These are phyloP conservation scores for Drosophila imparisetae DNA, from an alignment of 2,888 invertebrate species.

Conservation along the genomic window DNA sequence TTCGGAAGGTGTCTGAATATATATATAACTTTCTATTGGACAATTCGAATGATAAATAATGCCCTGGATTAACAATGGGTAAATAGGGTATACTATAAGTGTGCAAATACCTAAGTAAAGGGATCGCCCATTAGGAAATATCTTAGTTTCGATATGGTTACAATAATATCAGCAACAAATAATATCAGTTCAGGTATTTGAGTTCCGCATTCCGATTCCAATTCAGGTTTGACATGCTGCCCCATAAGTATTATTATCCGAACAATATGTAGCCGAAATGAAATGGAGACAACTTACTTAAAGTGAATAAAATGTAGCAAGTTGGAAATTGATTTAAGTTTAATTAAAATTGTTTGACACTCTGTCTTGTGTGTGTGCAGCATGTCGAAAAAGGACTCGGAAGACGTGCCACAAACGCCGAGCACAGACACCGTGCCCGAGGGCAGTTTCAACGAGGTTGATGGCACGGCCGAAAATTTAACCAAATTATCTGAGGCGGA, in stretches of 20 bases:
- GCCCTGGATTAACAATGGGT: too few relatives aligned
- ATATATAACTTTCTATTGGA: background rate
- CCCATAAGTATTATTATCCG: background rate
- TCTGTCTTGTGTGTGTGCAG: conserved; percentile 37
- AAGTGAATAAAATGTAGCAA: background rate
- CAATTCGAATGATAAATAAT: background rate
- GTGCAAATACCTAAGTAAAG: background rate
- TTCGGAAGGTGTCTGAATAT: too few relatives aligned
- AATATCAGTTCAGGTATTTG: background rate
- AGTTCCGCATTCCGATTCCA: background rate
- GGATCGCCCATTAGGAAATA: background rate
- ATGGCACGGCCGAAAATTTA: conserved; percentile 68
- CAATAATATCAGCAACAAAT: background rate
- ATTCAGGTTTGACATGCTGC: background rate
- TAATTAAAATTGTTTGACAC: conserved; percentile 19
- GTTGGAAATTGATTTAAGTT: conserved; percentile 9
- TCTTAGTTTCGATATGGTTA: background rate
- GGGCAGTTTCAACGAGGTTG: conserved; percentile 78
- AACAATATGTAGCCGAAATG: background rate
- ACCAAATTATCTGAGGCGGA: conserved; percentile 69
- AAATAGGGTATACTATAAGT: too few relatives aligned
- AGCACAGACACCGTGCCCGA: conserved; percentile 76
- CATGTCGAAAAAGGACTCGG: conserved; percentile 80
- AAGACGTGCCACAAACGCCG: conserved; percentile 81
- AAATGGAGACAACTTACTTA: background rate